phyloP scores from a whole-genome alignment of 2,113 vertebrate genomes.

The Microtus richardsoni region DNA sequence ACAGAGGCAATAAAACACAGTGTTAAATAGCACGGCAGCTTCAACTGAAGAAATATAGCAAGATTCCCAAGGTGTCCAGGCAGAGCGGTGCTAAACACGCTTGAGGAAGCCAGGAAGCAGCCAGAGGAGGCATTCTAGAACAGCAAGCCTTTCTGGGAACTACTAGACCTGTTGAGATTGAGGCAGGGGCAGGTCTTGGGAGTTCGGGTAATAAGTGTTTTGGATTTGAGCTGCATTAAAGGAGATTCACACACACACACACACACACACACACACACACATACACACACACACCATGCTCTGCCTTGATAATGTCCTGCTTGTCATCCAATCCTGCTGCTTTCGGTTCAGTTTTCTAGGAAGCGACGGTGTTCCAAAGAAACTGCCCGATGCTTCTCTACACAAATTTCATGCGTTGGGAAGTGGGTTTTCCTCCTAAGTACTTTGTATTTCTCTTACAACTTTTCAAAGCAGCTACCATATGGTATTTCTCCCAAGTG shows the following conservation, averaged over 20 bases:
- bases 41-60: not conserved
- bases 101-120: not conserved
- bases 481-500: conserved; percentile 73
- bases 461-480: conserved; percentile 76
- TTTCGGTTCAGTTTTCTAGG: conserved; percentile 60
- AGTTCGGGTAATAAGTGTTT: not conserved
- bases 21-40: not conserved
- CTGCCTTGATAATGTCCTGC: conserved; percentile 47
- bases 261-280: not conserved
- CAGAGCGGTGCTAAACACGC: not conserved
- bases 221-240: not conserved
- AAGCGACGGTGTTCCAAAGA: conserved; percentile 74
- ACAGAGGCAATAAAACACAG: not conserved
- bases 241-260: not conserved
- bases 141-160: not conserved
- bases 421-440: conserved; percentile 38
- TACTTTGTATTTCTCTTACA: conserved; percentile 69
- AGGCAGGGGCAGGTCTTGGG: not conserved
- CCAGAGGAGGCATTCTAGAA: not conserved
- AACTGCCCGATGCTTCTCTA: conserved; percentile 57
- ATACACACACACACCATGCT: not conserved
- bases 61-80: not conserved
- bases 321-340: conserved; percentile 57
- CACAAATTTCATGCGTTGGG: conserved; percentile 71
- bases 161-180: not conserved